A percentile compares a stretch with the other conserved stretches of the same genome.
Evolutionary conservation across 2,113 vertebrate genomes (phyloP).

Genomic region (Tringa solitaria): DNA sequence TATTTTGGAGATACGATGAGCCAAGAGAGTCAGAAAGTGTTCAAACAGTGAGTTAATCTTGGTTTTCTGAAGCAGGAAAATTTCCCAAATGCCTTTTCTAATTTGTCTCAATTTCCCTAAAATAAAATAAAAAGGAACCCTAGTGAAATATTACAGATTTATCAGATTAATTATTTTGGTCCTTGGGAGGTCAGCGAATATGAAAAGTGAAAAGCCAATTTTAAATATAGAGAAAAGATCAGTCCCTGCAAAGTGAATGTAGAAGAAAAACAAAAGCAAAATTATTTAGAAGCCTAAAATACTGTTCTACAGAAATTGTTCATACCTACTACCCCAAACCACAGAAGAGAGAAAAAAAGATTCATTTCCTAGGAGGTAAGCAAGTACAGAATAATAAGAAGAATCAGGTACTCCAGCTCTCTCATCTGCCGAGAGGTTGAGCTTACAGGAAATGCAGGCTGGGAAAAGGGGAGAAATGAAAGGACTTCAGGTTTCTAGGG

Average conservation of each 20-base stretch:
- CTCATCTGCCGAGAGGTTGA: background rate
- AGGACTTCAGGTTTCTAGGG: background rate
- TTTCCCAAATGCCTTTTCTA: background rate
- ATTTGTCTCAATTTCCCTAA: conserved; percentile 8
- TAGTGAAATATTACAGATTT: background rate
- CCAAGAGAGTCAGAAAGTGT: background rate
- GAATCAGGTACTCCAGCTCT: background rate
- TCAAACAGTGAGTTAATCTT: conserved; percentile 16
- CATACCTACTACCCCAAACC: background rate
- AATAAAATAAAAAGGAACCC: background rate
- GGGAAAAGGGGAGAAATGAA: background rate
- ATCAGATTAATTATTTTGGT: background rate
- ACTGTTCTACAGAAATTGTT: background rate
- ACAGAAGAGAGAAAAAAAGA: background rate
- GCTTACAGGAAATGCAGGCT: background rate
- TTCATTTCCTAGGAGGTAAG: background rate
- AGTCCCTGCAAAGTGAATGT: background rate
- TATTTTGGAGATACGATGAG: background rate
- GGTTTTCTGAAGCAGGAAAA: conserved; percentile 33
- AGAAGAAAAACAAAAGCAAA: background rate
- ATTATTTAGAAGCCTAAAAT: background rate
- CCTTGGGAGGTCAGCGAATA: background rate
- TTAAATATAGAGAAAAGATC: background rate
- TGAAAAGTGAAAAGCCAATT: background rate
- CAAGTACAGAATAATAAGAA: background rate